A percentile compares a stretch with the other conserved stretches of the same genome.
phyloP scores from a whole-genome alignment of 2,113 vertebrate genomes.

The Thunnus thynnus region DNA sequence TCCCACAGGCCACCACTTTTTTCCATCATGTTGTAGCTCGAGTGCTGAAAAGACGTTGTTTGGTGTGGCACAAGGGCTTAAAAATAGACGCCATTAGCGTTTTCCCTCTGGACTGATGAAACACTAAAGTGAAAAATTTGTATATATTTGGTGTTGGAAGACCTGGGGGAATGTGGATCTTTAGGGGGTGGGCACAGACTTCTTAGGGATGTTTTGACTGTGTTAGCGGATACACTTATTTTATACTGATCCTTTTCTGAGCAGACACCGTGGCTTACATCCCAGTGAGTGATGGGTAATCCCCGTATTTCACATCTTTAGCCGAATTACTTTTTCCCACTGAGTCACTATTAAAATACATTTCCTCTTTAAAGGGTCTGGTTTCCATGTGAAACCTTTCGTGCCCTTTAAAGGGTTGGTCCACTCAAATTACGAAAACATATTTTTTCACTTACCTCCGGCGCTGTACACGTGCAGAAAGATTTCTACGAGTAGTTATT shows the following conservation, averaged over 20 bases:
- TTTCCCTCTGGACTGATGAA: conserved; percentile 24
- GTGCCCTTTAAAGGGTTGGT: conserved; percentile 4
- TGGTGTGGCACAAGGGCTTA: conserved; percentile 23
- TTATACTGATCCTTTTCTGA: conserved; percentile 30
- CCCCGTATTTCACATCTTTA: conserved; percentile 42
- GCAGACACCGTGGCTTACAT: conserved; percentile 53
- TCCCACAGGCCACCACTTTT: conserved; percentile 47
- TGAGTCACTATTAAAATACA: conserved; percentile 18
- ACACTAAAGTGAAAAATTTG: conserved; percentile 12
- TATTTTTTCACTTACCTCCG: not conserved
- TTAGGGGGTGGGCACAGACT: conserved; percentile 18
- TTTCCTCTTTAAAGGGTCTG: conserved; percentile 6
- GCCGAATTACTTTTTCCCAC: conserved; percentile 31
- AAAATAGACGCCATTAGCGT: conserved; percentile 30
- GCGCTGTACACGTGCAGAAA: not conserved
- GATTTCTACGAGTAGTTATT: no score
- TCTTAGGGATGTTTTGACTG: conserved; percentile 59
- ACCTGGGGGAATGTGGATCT: not conserved
- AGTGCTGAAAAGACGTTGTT: conserved; percentile 15
- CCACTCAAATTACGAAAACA: not conserved
- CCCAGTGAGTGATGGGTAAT: conserved; percentile 58
- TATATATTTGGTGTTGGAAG: not conserved
- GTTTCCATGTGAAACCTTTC: conserved; percentile 1
- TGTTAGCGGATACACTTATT: conserved; percentile 32
- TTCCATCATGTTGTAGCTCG: conserved; percentile 7